phyloP scores from a whole-genome alignment of 1,140 invertebrate species.

The Drosophila arawakana region DNA sequence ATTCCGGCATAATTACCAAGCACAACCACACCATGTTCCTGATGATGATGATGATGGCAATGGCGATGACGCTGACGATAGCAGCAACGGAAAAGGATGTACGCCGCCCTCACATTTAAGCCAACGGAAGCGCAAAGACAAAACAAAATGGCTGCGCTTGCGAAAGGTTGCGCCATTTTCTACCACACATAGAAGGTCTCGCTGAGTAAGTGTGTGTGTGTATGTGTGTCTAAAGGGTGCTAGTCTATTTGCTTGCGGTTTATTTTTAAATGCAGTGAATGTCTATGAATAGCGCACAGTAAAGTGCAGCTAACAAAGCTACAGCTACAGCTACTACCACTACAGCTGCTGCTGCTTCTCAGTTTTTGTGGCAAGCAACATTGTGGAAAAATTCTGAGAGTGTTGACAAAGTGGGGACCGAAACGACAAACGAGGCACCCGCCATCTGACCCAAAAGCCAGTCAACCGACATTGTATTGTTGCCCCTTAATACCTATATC shows the following conservation, averaged over 20 bases:
- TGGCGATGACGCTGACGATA: conserved; percentile 16
- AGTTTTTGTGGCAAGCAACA: conserved; percentile 48
- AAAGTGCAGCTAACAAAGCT: conserved; percentile 52
- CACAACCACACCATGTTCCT: conserved; percentile 15
- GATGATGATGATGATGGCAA: conserved; percentile 19
- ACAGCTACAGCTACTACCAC: conserved; percentile 39
- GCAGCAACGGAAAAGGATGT: conserved; percentile 58
- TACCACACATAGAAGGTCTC: conserved; percentile 16
- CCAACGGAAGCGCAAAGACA: conserved; percentile 78
- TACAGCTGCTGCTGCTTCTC: conserved; percentile 51
- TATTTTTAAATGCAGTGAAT: conserved; percentile 75
- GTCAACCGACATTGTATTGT: conserved; percentile 14
- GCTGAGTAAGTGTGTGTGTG: conserved; percentile 17
- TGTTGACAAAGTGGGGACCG: conserved; percentile 69
- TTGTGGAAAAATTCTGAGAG: conserved; percentile 57
- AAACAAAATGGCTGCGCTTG: conserved; percentile 80
- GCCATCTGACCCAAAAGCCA: conserved; percentile 22
- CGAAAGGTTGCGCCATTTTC: conserved; percentile 73
- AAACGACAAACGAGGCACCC: neutral
- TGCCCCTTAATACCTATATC: conserved; percentile 59
- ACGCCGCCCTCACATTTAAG: conserved; percentile 69
- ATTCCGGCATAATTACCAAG: conserved; percentile 68
- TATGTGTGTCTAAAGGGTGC: conserved; percentile 26
- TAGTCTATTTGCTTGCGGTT: conserved; percentile 74
- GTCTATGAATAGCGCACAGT: conserved; percentile 68